These are phyloP conservation scores for Byasa hedistus DNA, from an alignment of 2,888 invertebrate genomes.

Conservation along the genomic window DNA sequence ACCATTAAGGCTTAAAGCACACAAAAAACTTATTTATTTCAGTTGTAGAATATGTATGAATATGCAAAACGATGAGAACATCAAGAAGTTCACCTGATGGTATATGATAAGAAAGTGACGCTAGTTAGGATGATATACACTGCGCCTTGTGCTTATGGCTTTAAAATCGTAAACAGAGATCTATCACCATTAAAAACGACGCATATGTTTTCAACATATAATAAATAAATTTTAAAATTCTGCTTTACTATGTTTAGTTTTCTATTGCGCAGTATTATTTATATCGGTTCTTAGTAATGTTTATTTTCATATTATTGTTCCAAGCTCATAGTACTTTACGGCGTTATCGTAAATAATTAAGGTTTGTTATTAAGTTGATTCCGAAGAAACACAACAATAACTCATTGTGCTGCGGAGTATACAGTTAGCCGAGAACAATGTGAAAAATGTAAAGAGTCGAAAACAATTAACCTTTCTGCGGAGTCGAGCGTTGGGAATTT, in stretches of 20 bases:
- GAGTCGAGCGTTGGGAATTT: conserved; percentile 16
- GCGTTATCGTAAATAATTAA: conserved; percentile 28
- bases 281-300: background rate
- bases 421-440: conserved; percentile 30
- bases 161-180: too few relatives aligned
- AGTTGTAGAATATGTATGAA: too few relatives aligned
- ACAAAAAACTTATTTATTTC: too few relatives aligned
- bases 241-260: background rate
- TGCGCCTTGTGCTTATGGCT: too few relatives aligned
- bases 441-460: conserved; percentile 29
- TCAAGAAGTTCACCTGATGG: too few relatives aligned
- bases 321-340: conserved; percentile 6
- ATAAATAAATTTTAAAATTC: too few relatives aligned
- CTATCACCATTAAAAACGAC: too few relatives aligned
- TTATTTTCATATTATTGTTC: background rate
- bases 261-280: background rate
- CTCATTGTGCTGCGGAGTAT: conserved; percentile 25
- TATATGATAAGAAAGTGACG: too few relatives aligned
- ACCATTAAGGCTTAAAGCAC: too few relatives aligned
- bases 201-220: too few relatives aligned
- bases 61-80: too few relatives aligned
- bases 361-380: conserved; percentile 28
- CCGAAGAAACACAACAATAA: conserved; percentile 28
- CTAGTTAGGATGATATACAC: too few relatives aligned
- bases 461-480: conserved; percentile 26